Evolutionary conservation across 2,113 vertebrate species (phyloP), one percentile per base, ranked within the genome.

Genomic region (Agapornis roseicollis): DNA sequence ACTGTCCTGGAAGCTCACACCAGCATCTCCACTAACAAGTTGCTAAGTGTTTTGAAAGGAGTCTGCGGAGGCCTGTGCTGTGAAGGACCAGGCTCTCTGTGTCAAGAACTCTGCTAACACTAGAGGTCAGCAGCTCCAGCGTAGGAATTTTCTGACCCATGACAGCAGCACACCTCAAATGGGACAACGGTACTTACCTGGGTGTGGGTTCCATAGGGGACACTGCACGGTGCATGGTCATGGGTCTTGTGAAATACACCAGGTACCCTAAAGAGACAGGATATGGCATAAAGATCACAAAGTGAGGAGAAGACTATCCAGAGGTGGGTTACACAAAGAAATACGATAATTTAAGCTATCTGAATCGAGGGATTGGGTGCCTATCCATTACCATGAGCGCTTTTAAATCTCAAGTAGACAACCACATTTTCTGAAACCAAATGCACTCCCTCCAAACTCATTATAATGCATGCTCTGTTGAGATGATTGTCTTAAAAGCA

Each of bases 211-310:
- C 99, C 4, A 99, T 99, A 0, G 99, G 98, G 7, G 99, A 99
- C 70, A 98, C 98, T 0, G 99, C 98, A 2, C 99, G 98, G 96
- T 99, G 99, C 98, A 99, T 99, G 13, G 98, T 99, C 98, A 99
- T 99, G 10, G 99, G 99, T 53, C 99, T 98, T 0, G 99, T 99
- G 97, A 99, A 99, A 92, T 99, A 99, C 31, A 99, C 99, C 95
- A 99, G 97, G 80, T 99, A 99, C 52, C 99, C 99, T 99, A 96
- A 10, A 69, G 60, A 93, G 60, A 97, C 33, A 86, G 87, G 11
- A 96, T 24, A 61, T 0, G 18, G 80, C 47, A 72, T 10, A 19
- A 80, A 63, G 52, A 33, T 20, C 20, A 16, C 0, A 4, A 24
- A 58, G 24, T 4, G 10, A 76, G 41, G 20, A 60, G 52, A 0